Evolutionary conservation across 2,888 invertebrate species (phyloP), one percentile per base, ranked within the genome.

Genomic region (Thereva unica): DNA sequence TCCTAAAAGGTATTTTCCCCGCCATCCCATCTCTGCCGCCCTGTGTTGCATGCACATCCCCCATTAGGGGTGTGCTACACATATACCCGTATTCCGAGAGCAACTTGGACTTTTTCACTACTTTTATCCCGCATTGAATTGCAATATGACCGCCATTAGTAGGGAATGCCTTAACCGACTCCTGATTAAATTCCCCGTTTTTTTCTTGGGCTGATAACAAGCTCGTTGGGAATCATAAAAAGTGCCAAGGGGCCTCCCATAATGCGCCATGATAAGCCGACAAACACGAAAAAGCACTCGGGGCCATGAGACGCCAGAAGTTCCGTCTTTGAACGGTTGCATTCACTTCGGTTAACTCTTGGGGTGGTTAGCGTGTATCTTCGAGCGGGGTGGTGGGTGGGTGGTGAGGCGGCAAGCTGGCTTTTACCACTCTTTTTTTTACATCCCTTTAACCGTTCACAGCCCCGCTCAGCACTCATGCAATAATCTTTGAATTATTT

Each of bases 231-330:
- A 38, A 35, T 49, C 59, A 35, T 59, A 59, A 49, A 59, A 59
- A 59, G 59, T 47, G 49, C 47, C 23, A 23, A 23, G 35, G 59
- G 49, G 49, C 38, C 4, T 40, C 12, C 23, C 10, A 49, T 47
- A 37, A 59, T 59, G 49, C 38, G 12, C 47, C 12, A 8, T 49
- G 59, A 59, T 59, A 59, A 59, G 59, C 59, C 12, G n/a, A 49
- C 35, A 38, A 59, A 59, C 59, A 59, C 38, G 59, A 47, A 59
- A 59, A 59, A 59, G 59, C 59, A 59, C 59, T 59, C 47, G 47
- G 49, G 40, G 49, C 37, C 47, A 37, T 38, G 59, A 47, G 47
- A 59, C 45, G 59, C 34, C 37, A 8, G 49, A 59, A 59, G 49
- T 40, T 38, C 59, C 3, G 49, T 35, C 57, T 12, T 47, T n/a